phyloP scores from a whole-genome alignment of 1,140 invertebrate species.

The Platyscapa corneri region DNA sequence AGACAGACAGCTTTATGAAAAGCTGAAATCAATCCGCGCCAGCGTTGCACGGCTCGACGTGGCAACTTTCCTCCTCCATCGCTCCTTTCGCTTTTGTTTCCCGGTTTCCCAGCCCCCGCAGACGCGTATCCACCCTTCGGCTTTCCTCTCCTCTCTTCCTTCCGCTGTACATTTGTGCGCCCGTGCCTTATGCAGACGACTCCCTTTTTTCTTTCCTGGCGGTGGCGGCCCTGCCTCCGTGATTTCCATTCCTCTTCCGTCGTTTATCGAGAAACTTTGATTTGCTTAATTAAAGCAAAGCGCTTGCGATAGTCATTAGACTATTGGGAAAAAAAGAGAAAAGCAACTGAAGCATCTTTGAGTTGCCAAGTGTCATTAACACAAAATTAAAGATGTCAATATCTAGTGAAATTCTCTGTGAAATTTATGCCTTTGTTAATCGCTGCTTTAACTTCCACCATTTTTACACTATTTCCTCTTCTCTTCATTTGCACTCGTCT shows the following conservation, averaged over 20 bases:
- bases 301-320: neutral
- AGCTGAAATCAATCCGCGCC: neutral
- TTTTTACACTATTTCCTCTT: neutral
- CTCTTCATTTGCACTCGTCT: neutral
- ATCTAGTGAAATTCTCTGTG: neutral
- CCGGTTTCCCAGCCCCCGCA: neutral
- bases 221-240: too few species aligned
- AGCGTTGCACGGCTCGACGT: neutral
- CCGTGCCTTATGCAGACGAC: neutral
- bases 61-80: neutral
- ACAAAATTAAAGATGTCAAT: neutral
- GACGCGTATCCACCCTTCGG: neutral
- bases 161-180: neutral
- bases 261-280: neutral
- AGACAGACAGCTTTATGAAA: neutral
- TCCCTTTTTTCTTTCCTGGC: neutral
- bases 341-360: too few species aligned
- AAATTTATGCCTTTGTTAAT: neutral
- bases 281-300: conserved; percentile 9
- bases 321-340: neutral
- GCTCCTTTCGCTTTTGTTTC: conserved; percentile 18
- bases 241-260: neutral
- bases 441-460: neutral
- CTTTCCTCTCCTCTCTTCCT: too few species aligned
- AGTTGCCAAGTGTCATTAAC: neutral